A percentile compares a stretch with the other conserved stretches of the same genome.
phyloP scores from a whole-genome alignment of 1,140 invertebrate species.

The Procambarus clarkii region DNA sequence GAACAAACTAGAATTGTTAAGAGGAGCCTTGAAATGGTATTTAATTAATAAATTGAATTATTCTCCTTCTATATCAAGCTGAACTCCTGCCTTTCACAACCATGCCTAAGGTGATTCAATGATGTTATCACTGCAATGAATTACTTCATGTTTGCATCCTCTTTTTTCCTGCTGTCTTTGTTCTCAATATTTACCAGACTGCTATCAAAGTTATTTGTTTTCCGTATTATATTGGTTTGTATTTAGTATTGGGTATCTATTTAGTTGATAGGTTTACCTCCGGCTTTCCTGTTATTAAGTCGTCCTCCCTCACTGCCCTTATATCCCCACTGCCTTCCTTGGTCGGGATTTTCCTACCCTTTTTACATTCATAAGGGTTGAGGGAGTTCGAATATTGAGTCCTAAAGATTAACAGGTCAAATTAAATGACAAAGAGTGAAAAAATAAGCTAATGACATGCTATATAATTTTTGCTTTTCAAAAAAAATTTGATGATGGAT shows the following conservation, averaged over 20 bases:
- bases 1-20: background rate
- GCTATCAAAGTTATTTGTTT: background rate
- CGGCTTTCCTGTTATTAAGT: background rate
- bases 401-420: background rate
- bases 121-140: background rate
- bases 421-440: background rate
- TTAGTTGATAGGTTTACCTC: background rate
- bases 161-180: background rate
- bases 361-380: background rate
- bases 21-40: background rate
- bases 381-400: background rate
- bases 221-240: background rate
- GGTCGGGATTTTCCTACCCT: background rate
- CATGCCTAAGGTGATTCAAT: slow-evolving; percentile 10
- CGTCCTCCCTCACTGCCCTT: background rate
- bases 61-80: slow-evolving; percentile 4
- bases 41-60: background rate
- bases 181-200: background rate
- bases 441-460: background rate
- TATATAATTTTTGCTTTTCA: background rate
- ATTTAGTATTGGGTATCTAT: background rate
- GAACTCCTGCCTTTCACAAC: slow-evolving; percentile 13
- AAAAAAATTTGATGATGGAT: background rate
- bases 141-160: background rate
- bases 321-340: background rate